Base-by-base conservation (phyloP, 2,113 vertebrate genomes). In the Dipodomys stephensi region DNA sequence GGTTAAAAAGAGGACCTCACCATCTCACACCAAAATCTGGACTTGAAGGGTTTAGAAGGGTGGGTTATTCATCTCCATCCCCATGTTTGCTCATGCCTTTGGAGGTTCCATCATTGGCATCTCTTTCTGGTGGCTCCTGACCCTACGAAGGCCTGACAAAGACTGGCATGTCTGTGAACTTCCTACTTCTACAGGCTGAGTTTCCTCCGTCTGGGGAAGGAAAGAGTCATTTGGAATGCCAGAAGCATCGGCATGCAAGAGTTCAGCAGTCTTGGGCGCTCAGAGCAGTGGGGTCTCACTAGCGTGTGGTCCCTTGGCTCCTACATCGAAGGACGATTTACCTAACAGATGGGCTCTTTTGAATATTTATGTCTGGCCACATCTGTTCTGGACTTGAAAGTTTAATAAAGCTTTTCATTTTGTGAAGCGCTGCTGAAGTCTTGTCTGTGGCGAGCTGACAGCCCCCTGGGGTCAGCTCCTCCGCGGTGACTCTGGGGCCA, bases 331-430 rank as follows among this genome's bases (percentile, higher is more conserved):
- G 95, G 96, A 95, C 74, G 25, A 95, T 96, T 96, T 96, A 94
- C 96, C 96, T 97, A 96, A 96, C 97, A 97, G 96, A 97, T 97
- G 97, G 97, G 87, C 93, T 95, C 96, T 95, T 97, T 95, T 97
- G 97, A 96, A 97, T 97, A 97, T 97, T 97, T 97, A 97, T 97
- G 94, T 88, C 95, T 82, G 96, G 96, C 95, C 96, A 95, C 97
- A 97, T 97, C 97, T 97, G 97, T 94, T 97, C 95, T 69, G 87
- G 94, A 93, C 96, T 95, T 96, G 94, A 94, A 97, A 96, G 97
- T 96, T 95, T 96, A 97, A 97, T 97, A 97, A 97, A 95, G 95
- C 96, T 95, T 97, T 97, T 96, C 95, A 96, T 97, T 96, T 96
- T 96, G 96, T 88, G 88, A 96, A 95, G 96, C 88, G 81, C 64